Evolutionary conservation across 2,113 vertebrate species (phyloP).

Genomic region (Corydoras sp.): DNA sequence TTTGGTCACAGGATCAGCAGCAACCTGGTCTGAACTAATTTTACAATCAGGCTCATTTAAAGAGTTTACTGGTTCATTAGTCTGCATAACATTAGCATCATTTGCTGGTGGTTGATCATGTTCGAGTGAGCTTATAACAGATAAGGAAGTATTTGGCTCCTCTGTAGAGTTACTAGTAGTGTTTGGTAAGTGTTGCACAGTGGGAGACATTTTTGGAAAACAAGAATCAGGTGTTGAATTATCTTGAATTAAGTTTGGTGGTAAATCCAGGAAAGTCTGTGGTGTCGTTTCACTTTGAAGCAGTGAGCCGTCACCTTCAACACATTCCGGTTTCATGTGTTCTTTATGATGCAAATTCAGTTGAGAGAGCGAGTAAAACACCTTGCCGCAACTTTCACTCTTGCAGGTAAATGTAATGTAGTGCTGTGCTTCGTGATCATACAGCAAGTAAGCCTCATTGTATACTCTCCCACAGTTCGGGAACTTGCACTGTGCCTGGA

Average conservation of each 20-base stretch:
- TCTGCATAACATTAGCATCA: slow-evolving; percentile 3
- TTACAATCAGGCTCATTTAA: slow-evolving; percentile 2
- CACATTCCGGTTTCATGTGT: slow-evolving; percentile 59
- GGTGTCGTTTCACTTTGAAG: slow-evolving; percentile 31
- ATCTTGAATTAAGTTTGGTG: not conserved
- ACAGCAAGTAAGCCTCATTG: slow-evolving; percentile 90
- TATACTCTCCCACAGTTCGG: slow-evolving; percentile 93
- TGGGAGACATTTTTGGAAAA: slow-evolving; percentile 56
- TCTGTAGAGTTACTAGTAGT: slow-evolving; percentile 28
- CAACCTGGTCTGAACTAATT: not conserved
- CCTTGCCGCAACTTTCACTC: slow-evolving; percentile 80
- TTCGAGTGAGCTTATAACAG: slow-evolving; percentile 7
- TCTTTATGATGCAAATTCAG: slow-evolving; percentile 81
- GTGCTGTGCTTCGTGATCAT: slow-evolving; percentile 98
- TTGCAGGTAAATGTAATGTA: slow-evolving; percentile 94
- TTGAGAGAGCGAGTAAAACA: slow-evolving; percentile 85
- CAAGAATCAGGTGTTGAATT: slow-evolving; percentile 37
- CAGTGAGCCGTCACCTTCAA: not conserved
- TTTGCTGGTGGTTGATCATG: slow-evolving; percentile 19
- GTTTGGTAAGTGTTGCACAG: slow-evolving; percentile 5
- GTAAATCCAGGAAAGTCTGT: slow-evolving; percentile 21
- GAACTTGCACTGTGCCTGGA: slow-evolving; percentile 96
- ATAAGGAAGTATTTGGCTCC: slow-evolving; percentile 49
- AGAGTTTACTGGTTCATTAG: slow-evolving; percentile 10
- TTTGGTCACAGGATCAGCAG: not conserved